Base-by-base conservation (phyloP, 2,888 invertebrate species). In the Aphodius sticticus region DNA sequence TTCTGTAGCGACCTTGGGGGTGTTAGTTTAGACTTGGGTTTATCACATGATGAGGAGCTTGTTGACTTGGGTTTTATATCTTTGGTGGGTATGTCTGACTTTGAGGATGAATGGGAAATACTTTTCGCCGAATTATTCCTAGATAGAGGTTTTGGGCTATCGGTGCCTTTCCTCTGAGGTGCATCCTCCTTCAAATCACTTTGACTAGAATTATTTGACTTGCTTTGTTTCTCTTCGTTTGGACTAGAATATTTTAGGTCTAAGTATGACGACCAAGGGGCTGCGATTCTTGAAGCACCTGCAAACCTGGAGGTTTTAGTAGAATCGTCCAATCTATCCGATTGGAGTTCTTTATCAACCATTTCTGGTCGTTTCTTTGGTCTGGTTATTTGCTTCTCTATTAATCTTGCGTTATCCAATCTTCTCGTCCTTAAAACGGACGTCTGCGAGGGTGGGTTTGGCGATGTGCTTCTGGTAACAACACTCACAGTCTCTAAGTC, bases 391-490 rank as follows among this genome's bases (percentile, higher is more conserved):
- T 93, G 93, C 87, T 93, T 94, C 87, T 95, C 94, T 76, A 94
- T 90, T 4, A 93, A 92, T 86, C 94, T 94, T 6, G 95, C 94
- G 85, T 94, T 91, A 83, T 96, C 96, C 0, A 93, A 92, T 86
- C 95, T 91, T 84, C 94, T 92, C 35, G 92, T 92, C 82, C 95
- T 90, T 9, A 93, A 89, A 82, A 93, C 93, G 0, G 88, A 87
- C 14, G 90, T 90, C 26, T 83, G 84, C 53, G 90, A 89, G 0
- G 94, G 93, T 4, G 94, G 93, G 0, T 94, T 95, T 0, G 96
- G 96, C 16, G 96, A 96, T 0, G 96, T 96, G 37, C 94, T 94
- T 80, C 96, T 91, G 0, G 95, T 95, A 3, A 95, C 91, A 77
- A 96, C 92, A 5, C 91, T 91, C 3, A 96, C 87, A 4, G 92